Conservation (phyloP, 2,113 vertebrate genomes). For the Neomonachus schauinslandi region DNA sequence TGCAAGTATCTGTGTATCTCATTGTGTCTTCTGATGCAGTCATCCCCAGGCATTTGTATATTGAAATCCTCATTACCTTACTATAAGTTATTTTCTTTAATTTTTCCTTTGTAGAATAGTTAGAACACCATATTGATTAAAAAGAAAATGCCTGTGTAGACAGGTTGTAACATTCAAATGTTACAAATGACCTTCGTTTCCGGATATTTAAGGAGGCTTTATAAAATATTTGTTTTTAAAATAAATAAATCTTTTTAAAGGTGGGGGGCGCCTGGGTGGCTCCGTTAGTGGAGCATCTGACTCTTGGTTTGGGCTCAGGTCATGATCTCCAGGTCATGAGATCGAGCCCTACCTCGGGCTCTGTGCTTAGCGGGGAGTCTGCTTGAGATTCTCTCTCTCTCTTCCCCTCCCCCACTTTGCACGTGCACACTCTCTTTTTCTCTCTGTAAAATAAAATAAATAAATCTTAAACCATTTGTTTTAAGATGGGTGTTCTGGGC, state of each 20-base stretch:
- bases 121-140: not conserved
- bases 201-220: not conserved
- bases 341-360: not conserved
- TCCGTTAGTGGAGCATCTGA: not conserved
- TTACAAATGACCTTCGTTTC: not conserved
- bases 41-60: not conserved
- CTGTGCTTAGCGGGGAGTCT: not conserved
- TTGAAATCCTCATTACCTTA: not conserved
- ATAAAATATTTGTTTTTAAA: not conserved
- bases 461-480: not conserved
- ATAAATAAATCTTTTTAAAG: too few relatives aligned
- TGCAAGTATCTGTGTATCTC: not conserved
- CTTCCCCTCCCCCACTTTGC: not conserved
- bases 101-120: not conserved
- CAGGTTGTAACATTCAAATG: not conserved
- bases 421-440: not conserved
- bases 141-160: not conserved
- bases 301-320: not conserved
- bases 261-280: not conserved
- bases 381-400: not conserved
- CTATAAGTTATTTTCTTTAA: not conserved
- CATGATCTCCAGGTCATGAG: not conserved
- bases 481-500: not conserved
- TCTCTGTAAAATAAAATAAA: too few relatives aligned
- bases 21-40: not conserved